A percentile compares a stretch with the other conserved stretches of the same genome.
These are phyloP conservation scores for Myiagra hebetior DNA, from an alignment of 2,113 vertebrate species.

Conservation along the genomic window DNA sequence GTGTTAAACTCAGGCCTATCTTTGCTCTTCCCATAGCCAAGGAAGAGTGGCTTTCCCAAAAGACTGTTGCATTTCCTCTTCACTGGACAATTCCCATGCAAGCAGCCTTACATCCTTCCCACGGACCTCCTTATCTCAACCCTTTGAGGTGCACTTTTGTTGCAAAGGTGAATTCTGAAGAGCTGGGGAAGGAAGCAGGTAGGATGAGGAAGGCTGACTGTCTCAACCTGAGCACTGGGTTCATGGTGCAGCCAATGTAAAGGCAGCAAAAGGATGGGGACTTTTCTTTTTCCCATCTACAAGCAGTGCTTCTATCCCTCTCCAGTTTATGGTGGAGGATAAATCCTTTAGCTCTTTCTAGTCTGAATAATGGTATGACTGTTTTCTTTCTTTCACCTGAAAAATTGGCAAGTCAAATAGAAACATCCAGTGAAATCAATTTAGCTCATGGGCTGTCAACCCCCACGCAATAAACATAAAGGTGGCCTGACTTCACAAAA, in stretches of 20 bases:
- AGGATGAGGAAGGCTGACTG: neutral
- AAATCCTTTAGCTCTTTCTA: neutral
- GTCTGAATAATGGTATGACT: neutral
- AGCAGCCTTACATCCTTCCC: neutral
- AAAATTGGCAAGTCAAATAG: neutral
- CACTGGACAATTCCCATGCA: neutral
- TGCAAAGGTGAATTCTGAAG: neutral
- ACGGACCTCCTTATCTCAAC: neutral
- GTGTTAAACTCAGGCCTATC: neutral
- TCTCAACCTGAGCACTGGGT: neutral
- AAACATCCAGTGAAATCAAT: neutral
- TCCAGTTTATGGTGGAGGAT: neutral
- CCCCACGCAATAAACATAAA: neutral
- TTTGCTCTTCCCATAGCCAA: neutral
- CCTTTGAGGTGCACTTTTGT: neutral
- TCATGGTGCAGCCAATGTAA: neutral
- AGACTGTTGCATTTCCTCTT: neutral
- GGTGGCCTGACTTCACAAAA: neutral
- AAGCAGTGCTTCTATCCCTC: neutral
- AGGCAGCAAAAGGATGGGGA: accelerated
- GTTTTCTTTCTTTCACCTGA: neutral
- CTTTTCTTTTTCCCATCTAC: neutral
- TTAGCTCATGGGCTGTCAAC: neutral
- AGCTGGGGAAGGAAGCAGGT: neutral
- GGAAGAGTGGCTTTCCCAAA: neutral